phyloP scores from a whole-genome alignment of 2,888 invertebrate species.

The Busseola fusca region DNA sequence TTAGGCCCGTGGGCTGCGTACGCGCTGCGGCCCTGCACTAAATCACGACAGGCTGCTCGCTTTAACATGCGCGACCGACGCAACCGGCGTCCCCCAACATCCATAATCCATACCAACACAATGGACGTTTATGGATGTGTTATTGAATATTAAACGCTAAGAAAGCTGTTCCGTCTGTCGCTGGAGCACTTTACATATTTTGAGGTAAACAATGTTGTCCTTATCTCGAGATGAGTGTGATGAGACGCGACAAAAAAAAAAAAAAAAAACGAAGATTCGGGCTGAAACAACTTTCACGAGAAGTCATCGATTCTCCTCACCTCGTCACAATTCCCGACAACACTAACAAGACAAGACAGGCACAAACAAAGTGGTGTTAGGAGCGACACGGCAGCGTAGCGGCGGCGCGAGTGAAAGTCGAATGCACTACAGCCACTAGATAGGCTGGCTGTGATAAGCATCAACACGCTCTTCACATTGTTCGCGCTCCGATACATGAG shows the following conservation, averaged over 20 bases:
- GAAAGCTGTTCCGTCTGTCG: slow-evolving; percentile 67
- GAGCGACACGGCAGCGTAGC: slow-evolving; percentile 68
- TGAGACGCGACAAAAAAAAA: slow-evolving; percentile 24
- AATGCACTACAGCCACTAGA: slow-evolving; percentile 79
- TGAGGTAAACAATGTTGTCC: slow-evolving; percentile 72
- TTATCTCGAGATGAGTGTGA: slow-evolving; percentile 37
- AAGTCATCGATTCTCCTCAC: slow-evolving; percentile 51
- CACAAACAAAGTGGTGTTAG: slow-evolving; percentile 76
- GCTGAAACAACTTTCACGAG: slow-evolving; percentile 51
- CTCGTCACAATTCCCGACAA: slow-evolving; percentile 66
- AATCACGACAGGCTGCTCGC: slow-evolving; percentile 79
- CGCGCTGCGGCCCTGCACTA: slow-evolving; percentile 81
- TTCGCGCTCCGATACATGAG: slow-evolving; percentile 84
- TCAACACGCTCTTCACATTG: slow-evolving; percentile 87
- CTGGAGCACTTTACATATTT: slow-evolving; percentile 74
- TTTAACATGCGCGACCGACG: slow-evolving; percentile 78
- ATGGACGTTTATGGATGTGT: slow-evolving; percentile 77
- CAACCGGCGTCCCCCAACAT: slow-evolving; percentile 69
- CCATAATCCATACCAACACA: slow-evolving; percentile 77
- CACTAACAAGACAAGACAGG: slow-evolving; percentile 74
- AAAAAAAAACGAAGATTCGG: slow-evolving; percentile 37
- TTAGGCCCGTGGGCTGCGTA: slow-evolving; percentile 83
- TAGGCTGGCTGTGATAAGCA: slow-evolving; percentile 82
- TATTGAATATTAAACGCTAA: slow-evolving; percentile 83
- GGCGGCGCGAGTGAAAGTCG: slow-evolving; percentile 80